Evolutionary conservation across 92 coral and sea anemone genomes (phyloP).

Genomic region (Porites evermanni): DNA sequence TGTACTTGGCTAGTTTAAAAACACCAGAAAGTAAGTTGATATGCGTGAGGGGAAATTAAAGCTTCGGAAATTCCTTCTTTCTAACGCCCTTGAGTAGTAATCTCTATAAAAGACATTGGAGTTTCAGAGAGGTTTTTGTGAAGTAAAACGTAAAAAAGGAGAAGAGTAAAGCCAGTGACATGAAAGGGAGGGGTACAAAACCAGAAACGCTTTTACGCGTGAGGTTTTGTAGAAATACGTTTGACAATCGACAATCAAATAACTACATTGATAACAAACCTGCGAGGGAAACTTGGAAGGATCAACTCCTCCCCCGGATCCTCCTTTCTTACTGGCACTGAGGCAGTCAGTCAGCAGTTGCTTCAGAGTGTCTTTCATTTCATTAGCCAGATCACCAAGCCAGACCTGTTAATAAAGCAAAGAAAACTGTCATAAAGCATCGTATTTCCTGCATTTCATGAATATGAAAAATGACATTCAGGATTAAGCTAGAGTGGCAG

Average conservation of each 20-base stretch:
- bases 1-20: no score
- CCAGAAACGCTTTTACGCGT: background rate
- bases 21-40: no score
- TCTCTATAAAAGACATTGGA: no score
- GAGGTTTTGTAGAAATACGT: no score
- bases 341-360: constrained; percentile 88
- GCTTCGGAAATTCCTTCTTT: no score
- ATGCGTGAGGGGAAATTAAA: no score
- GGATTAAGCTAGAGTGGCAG: background rate
- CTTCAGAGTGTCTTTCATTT: constrained; percentile 97
- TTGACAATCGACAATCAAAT: background rate
- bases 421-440: background rate
- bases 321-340: constrained; percentile 83
- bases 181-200: background rate
- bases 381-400: constrained; percentile 94
- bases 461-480: no score
- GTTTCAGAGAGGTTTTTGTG: no score
- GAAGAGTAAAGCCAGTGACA: no score
- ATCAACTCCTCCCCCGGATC: constrained; percentile 89
- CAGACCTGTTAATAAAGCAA: constrained; percentile 72
- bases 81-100: no score
- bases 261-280: constrained; percentile 46
- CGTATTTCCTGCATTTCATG: background rate
- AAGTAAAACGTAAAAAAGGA: no score
- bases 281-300: constrained; percentile 98